A percentile compares a stretch with the other conserved stretches of the same genome.
Conservation (phyloP, 2,113 vertebrate species). For the Pao palembangensis region DNA sequence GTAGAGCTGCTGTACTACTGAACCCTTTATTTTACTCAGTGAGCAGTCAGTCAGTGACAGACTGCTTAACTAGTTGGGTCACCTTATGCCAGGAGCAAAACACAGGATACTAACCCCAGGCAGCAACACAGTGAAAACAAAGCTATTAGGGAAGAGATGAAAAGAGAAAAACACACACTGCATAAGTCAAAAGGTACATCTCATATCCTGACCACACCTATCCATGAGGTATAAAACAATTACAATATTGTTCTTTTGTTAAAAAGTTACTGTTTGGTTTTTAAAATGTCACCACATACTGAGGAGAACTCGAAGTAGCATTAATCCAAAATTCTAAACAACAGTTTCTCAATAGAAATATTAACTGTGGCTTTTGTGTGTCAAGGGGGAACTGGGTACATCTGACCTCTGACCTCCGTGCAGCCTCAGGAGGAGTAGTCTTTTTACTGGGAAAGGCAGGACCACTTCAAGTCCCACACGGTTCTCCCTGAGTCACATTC, state of each 20-base stretch:
- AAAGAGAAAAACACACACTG: constrained; percentile 6
- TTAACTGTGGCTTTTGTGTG: constrained; percentile 59
- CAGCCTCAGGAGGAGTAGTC: constrained; percentile 55
- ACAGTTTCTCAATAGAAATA: constrained; percentile 36
- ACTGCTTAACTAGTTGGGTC: constrained; percentile 6
- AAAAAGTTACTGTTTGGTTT: too few relatives aligned
- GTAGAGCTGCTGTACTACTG: neutral
- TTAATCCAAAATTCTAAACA: too few relatives aligned
- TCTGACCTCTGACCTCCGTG: constrained; percentile 55
- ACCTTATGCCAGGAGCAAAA: constrained; percentile 14
- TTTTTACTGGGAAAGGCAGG: constrained; percentile 63
- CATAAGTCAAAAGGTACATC: too few relatives aligned
- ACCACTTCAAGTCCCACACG: constrained; percentile 60
- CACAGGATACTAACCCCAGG: constrained; percentile 14
- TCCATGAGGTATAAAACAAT: too few relatives aligned
- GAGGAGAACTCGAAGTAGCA: too few relatives aligned
- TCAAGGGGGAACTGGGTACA: constrained; percentile 54
- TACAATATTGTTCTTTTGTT: too few relatives aligned
- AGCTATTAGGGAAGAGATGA: constrained; percentile 13
- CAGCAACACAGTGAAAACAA: constrained; percentile 16
- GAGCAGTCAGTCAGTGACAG: constrained; percentile 4
- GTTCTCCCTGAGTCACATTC: constrained; percentile 71
- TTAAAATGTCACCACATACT: too few relatives aligned
- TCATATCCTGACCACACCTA: too few relatives aligned
- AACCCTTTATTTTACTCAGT: constrained; percentile 2